Percentiles rank a stretch among this genome's conserved stretches.
These are phyloP conservation scores for Quiscalus mexicanus DNA, from an alignment of 2,113 vertebrate species.

Conservation along the genomic window DNA sequence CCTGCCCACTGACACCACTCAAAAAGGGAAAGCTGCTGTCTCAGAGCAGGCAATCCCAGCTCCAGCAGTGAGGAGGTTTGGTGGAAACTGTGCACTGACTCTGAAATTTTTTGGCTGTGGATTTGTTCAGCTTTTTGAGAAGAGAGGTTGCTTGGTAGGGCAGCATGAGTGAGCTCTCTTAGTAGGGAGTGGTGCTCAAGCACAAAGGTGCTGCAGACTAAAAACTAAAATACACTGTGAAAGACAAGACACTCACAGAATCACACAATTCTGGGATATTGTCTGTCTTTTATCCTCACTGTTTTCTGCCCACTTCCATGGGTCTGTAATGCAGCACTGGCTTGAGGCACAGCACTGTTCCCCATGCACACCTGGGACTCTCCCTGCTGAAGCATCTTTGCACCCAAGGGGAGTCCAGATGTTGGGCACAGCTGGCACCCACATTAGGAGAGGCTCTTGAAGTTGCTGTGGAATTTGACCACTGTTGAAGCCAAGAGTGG, in stretches of 20 bases:
- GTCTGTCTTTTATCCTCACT: fast-evolving
- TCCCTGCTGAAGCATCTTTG: neutral
- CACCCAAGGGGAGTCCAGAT: neutral
- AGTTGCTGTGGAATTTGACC: neutral
- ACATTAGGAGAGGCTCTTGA: neutral
- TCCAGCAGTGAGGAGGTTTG: neutral
- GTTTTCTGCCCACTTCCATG: neutral
- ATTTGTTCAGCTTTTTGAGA: neutral
- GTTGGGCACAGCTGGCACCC: neutral
- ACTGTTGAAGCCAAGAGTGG: neutral
- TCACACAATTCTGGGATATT: neutral
- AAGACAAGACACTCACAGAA: neutral
- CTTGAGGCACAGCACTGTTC: neutral
- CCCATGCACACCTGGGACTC: neutral
- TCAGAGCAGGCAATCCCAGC: neutral
- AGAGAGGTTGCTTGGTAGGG: neutral
- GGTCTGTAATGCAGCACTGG: neutral
- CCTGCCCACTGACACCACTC: fast-evolving
- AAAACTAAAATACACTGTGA: neutral
- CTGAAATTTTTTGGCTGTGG: neutral
- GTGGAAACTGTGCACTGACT: neutral
- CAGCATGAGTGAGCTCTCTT: neutral
- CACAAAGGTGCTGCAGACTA: neutral
- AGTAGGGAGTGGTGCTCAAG: neutral
- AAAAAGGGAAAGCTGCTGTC: neutral